These are phyloP conservation scores for Hippocampus barbouri DNA, from an alignment of 2,113 vertebrate species.

Conservation along the genomic window DNA sequence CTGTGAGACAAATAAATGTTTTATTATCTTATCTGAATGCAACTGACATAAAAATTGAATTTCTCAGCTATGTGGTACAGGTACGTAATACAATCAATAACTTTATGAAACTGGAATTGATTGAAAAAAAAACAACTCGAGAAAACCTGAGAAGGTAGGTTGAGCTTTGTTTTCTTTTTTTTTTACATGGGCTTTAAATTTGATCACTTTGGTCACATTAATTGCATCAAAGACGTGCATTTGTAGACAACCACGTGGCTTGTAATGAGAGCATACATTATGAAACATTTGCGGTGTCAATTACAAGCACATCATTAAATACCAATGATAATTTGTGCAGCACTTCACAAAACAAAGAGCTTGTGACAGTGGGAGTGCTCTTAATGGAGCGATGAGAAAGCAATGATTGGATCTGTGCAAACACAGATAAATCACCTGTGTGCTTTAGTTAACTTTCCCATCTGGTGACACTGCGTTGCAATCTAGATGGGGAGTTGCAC, in stretches of 20 bases:
- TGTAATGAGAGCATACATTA: conserved; percentile 35
- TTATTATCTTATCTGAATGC: too few relatives aligned
- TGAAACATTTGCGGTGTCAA: conserved; percentile 43
- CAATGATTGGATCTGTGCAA: conserved; percentile 11
- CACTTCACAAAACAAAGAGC: conserved; percentile 21
- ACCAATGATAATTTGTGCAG: conserved; percentile 33
- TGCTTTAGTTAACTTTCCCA: neutral
- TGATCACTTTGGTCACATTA: conserved; percentile 44
- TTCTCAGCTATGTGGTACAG: too few relatives aligned
- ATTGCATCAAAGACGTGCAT: conserved; percentile 29
- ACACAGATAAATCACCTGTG: conserved; percentile 9
- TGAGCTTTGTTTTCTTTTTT: neutral
- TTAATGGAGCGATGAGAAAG: conserved; percentile 17
- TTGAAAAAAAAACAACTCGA: neutral
- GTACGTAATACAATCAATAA: neutral
- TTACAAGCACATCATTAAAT: conserved; percentile 44
- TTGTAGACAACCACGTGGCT: conserved; percentile 30
- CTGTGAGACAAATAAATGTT: too few relatives aligned
- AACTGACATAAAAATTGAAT: neutral
- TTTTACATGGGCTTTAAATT: conserved; percentile 21
- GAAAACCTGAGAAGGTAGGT: neutral
- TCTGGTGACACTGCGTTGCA: conserved; percentile 3
- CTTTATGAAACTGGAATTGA: neutral
- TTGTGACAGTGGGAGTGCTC: conserved; percentile 18
- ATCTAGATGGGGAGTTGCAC: neutral